Base-by-base conservation (phyloP, 2,888 invertebrate species). In the Brenthis hecate region DNA sequence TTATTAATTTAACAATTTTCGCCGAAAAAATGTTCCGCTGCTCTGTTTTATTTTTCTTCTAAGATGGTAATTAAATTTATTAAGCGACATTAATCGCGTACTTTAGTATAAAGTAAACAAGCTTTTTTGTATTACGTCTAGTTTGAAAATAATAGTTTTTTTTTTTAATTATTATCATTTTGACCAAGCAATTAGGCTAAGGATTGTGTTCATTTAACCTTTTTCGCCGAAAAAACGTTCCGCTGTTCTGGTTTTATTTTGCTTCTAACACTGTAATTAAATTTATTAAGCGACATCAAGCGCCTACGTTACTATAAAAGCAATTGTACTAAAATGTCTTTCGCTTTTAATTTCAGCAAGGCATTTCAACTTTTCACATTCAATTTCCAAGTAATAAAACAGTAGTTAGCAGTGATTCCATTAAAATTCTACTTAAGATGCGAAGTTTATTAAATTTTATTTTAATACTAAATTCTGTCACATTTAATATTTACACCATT, bases 291-390 rank as follows among this genome's bases (percentile, higher is more conserved):
- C 16, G 61, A 60, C 51, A 51, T n/a, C 56, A 75, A 77, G 78
- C 83, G 85, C 85, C 86, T 85, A 76, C 71, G 70, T 67, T 74
- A 75, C 77, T 77, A 75, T 78, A 71, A 77, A 70, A 78, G 85
- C 85, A 83, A 82, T 77, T 70, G 65, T 66, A 71, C 61, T 69
- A 60, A 55, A 70, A 65, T 71, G 74, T 70, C 60, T 69, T 77
- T 78, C 74, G 76, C 70, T 71, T 69, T 66, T 67, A 75, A 75
- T 78, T 77, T 73, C 68, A 69, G 58, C 60, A 66, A 83, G 81
- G 78, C 74, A 74, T 73, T 70, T 72, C 68, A 70, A 73, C 47
- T 65, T 76, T 72, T 53, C 53, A 53, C 36, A 62, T 62, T 43
- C 50, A 68, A 74, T 74, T 66, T 58, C 55, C 47, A 62, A 62